Base-by-base conservation (phyloP, 2,888 invertebrate genomes). In the Calephelis perditalis region DNA sequence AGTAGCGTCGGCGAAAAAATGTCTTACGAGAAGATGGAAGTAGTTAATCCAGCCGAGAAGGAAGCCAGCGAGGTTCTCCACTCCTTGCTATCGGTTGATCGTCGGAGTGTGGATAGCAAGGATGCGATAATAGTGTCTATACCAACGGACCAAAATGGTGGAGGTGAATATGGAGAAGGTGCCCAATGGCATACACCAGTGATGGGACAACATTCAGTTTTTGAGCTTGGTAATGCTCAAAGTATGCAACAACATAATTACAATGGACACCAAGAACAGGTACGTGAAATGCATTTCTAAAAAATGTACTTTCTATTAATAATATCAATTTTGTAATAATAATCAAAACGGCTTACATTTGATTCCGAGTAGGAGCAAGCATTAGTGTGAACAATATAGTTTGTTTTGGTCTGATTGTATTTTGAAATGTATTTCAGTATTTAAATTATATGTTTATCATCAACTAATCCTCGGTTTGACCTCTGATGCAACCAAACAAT, bases 31-130 rank as follows among this genome's bases (percentile, higher is more conserved):
- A 91, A 92, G 83, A 92, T 93, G 93, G 92, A 93, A 76, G 91
- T 91, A 71, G 93, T 93, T 69, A 93, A 93, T 77, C 91, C 92
- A 64, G 94, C 94, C 45, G 94, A 94, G 82, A 94, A 94, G 78
- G 94, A 94, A 78, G 94, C 94, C 26, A 94, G 93, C 73, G 94
- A 94, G 82, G 94, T 94, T 54, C 83, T 94, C 60, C 94, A 94
- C 76, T 93, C 94, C 15, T 80, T 94, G 65, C 80, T 94, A 61
- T 93, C 94, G 8, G 93, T 94, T 66, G 94, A 94, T 77, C 84
- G 94, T 43, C 92, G 94, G 56, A 93, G 93, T 75, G 92, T 93
- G 72, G 91, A 91, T 74, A 91, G 90, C 74, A 91, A 91, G 70
- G 91, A 91, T 67, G 83, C 91, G 43, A 91, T 91, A 64, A 91